phyloP scores from a whole-genome alignment of 2,888 invertebrate genomes.

The Synanthedon myopaeformis region DNA sequence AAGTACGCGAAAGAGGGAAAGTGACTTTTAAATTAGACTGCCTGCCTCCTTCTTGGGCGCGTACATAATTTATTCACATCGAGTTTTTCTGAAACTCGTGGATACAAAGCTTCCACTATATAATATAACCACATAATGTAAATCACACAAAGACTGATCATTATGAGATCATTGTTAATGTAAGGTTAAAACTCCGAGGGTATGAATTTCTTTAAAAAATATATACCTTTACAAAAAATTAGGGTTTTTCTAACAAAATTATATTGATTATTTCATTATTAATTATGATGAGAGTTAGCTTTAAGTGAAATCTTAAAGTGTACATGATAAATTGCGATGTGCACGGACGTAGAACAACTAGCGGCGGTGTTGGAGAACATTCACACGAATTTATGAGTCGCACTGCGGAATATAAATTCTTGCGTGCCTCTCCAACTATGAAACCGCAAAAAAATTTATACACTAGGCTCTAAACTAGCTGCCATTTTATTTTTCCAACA shows the following conservation, averaged over 20 bases:
- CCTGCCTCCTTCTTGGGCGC: constrained; percentile 15
- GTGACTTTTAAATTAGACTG: constrained; percentile 20
- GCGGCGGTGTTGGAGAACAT: constrained; percentile 39
- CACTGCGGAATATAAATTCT: constrained; percentile 67
- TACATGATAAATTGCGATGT: constrained; percentile 49
- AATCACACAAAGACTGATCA: too few species aligned
- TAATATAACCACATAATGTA: not conserved
- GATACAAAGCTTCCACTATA: not conserved
- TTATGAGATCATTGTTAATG: too few species aligned
- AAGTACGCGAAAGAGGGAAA: constrained; percentile 17
- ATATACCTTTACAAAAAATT: too few species aligned
- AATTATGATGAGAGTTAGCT: not conserved
- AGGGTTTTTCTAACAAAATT: too few species aligned
- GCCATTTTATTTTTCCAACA: constrained; percentile 4
- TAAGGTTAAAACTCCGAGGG: too few species aligned
- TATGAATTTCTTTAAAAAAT: too few species aligned
- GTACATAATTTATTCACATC: constrained; percentile 29
- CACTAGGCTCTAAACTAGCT: constrained; percentile 22
- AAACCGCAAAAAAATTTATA: constrained; percentile 43
- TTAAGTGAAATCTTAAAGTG: constrained; percentile 35
- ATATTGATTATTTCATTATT: too few species aligned
- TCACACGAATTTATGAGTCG: constrained; percentile 63
- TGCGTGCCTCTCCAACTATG: constrained; percentile 21
- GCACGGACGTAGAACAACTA: constrained; percentile 47
- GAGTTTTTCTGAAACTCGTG: constrained; percentile 12